Evolutionary conservation across 2,797 vertebrate genomes (phyloP).

Genomic region (Oreonectes daqikongensis): DNA sequence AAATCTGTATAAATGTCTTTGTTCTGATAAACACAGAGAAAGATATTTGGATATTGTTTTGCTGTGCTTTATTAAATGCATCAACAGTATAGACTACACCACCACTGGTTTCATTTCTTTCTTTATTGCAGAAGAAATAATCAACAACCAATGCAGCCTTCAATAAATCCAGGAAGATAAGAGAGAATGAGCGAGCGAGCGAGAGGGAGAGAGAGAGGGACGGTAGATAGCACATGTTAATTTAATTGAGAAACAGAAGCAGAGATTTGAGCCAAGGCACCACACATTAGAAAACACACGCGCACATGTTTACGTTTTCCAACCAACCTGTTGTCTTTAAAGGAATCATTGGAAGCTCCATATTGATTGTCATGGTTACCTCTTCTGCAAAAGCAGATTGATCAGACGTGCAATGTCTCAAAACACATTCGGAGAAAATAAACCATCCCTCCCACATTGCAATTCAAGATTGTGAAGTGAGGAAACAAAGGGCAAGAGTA

Average conservation of each 20-base stretch:
- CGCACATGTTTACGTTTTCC: conserved; percentile 50
- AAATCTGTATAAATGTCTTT: too few relatives aligned
- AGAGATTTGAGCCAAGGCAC: conserved; percentile 62
- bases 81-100: not conserved
- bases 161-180: conserved; percentile 6
- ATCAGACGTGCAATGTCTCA: conserved; percentile 62
- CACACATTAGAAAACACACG: conserved; percentile 44
- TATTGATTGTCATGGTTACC: conserved; percentile 90
- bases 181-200: not conserved
- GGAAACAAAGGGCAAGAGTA: conserved; percentile 32
- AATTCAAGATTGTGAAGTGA: conserved; percentile 59
- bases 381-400: conserved; percentile 78
- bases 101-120: not conserved
- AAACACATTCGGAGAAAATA: conserved; percentile 8
- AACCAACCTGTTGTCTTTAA: conserved; percentile 66
- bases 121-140: conserved; percentile 20
- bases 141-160: not conserved
- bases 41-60: too few relatives aligned
- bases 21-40: too few relatives aligned
- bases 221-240: conserved; percentile 68
- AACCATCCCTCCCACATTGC: conserved; percentile 50
- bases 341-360: conserved; percentile 60
- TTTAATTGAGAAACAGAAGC: conserved; percentile 78
- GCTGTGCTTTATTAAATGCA: too few relatives aligned
- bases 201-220: conserved; percentile 30